phyloP scores from a whole-genome alignment of 2,797 vertebrate genomes.

The Euthynnus affinis region DNA sequence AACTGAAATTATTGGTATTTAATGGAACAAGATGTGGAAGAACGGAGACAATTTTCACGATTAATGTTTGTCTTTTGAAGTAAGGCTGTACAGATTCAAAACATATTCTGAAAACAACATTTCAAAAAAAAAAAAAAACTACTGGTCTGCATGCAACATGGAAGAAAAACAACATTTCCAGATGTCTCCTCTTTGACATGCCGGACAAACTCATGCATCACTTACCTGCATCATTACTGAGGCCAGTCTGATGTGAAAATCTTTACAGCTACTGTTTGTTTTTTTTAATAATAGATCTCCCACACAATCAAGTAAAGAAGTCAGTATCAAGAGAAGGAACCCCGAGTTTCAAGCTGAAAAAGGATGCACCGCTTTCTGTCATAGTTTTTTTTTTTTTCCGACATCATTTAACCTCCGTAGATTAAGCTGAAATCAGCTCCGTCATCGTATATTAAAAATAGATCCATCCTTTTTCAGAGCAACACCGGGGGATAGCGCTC shows the following conservation, averaged over 20 bases:
- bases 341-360: not conserved
- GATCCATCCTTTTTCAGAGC: constrained; percentile 24
- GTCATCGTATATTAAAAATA: no score
- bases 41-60: not conserved
- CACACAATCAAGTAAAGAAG: not conserved
- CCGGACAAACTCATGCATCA: constrained; percentile 48
- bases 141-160: constrained; percentile 9
- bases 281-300: not conserved
- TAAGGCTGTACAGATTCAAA: no score
- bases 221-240: constrained; percentile 59
- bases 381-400: not conserved
- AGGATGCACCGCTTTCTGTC: not conserved
- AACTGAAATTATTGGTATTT: not conserved
- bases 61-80: no score
- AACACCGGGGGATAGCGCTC: not conserved
- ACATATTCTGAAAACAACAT: not conserved
- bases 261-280: not conserved
- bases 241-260: not conserved
- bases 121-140: no score
- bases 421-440: no score
- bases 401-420: not conserved
- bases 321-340: constrained; percentile 1
- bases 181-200: not conserved
- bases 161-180: not conserved
- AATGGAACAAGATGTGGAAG: not conserved